Percentiles rank a stretch among this genome's conserved stretches.
These are phyloP conservation scores for Xestoiulus laeticollis DNA, from an alignment of 2,888 invertebrate species.

Conservation along the genomic window DNA sequence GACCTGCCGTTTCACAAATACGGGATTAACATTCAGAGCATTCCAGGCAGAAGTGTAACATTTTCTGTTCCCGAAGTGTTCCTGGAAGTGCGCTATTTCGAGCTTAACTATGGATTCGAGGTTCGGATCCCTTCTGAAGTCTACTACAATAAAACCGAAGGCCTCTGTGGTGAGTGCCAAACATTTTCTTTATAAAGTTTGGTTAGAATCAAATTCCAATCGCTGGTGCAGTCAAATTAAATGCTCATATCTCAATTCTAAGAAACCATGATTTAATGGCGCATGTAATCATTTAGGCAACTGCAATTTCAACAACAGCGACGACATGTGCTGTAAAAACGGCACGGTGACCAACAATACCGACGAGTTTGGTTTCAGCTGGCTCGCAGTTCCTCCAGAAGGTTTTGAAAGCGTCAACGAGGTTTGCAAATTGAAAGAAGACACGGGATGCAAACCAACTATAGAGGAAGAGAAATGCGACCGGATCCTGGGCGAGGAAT, in stretches of 20 bases:
- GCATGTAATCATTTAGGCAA: constrained; percentile 60
- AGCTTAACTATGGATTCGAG: constrained; percentile 66
- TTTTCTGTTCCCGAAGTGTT: constrained; percentile 75
- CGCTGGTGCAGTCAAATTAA: too few relatives aligned
- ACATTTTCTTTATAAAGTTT: too few relatives aligned
- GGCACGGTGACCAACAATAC: constrained; percentile 67
- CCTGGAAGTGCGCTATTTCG: constrained; percentile 71
- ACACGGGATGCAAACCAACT: constrained; percentile 76
- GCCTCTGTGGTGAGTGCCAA: constrained; percentile 76
- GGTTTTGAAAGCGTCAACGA: constrained; percentile 54
- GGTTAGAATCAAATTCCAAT: too few relatives aligned
- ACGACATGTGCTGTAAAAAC: constrained; percentile 62
- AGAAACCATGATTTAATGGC: not conserved
- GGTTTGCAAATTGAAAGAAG: constrained; percentile 51
- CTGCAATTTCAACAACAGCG: constrained; percentile 63
- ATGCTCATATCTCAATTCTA: too few relatives aligned
- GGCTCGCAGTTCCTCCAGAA: constrained; percentile 62
- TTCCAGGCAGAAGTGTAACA: constrained; percentile 72
- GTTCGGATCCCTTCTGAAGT: constrained; percentile 77
- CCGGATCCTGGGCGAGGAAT: constrained; percentile 68
- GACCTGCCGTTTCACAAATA: constrained; percentile 70
- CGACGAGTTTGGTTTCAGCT: constrained; percentile 70
- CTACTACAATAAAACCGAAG: constrained; percentile 78
- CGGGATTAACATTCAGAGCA: constrained; percentile 72
- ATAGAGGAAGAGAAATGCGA: constrained; percentile 81